These are phyloP conservation scores for Epinotia demarniana DNA, from an alignment of 2,888 invertebrate species.

Conservation along the genomic window DNA sequence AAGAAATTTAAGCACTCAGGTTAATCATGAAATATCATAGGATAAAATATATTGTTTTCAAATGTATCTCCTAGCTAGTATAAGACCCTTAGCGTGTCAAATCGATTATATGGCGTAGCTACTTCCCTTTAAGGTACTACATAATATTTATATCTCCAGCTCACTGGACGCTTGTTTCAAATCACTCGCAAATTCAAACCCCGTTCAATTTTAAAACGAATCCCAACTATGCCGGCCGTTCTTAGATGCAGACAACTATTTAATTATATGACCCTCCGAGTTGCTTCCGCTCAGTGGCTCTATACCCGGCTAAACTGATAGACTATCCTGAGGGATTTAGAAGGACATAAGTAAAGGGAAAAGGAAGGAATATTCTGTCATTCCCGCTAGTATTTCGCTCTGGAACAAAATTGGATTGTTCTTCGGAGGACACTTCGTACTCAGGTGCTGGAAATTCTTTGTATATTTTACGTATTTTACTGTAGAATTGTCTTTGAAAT, in stretches of 20 bases:
- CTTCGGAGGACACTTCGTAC: slow-evolving; percentile 29
- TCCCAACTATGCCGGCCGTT: slow-evolving; percentile 14
- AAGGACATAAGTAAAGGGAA: slow-evolving; percentile 4
- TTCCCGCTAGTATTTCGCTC: slow-evolving; percentile 24
- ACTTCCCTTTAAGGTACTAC: no score
- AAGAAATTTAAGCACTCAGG: no score
- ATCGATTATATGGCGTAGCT: no score
- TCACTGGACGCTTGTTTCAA: neutral
- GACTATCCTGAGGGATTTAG: neutral
- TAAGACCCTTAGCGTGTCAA: no score
- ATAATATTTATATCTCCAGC: neutral
- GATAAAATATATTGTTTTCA: no score
- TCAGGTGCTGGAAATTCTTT: slow-evolving; percentile 36
- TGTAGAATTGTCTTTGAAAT: slow-evolving; percentile 34
- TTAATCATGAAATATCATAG: no score
- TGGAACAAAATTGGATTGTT: slow-evolving; percentile 40
- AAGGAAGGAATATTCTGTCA: neutral
- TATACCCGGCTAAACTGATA: slow-evolving; percentile 30
- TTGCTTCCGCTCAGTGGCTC: slow-evolving; percentile 28
- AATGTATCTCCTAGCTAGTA: no score
- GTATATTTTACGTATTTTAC: slow-evolving; percentile 40
- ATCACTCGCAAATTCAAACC: slow-evolving; percentile 28
- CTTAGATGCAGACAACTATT: slow-evolving; percentile 38
- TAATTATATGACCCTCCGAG: slow-evolving; percentile 38
- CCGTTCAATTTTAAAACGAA: slow-evolving; percentile 36